These are phyloP conservation scores for Halichoerus grypus DNA, from an alignment of 2,113 vertebrate species.

Conservation along the genomic window DNA sequence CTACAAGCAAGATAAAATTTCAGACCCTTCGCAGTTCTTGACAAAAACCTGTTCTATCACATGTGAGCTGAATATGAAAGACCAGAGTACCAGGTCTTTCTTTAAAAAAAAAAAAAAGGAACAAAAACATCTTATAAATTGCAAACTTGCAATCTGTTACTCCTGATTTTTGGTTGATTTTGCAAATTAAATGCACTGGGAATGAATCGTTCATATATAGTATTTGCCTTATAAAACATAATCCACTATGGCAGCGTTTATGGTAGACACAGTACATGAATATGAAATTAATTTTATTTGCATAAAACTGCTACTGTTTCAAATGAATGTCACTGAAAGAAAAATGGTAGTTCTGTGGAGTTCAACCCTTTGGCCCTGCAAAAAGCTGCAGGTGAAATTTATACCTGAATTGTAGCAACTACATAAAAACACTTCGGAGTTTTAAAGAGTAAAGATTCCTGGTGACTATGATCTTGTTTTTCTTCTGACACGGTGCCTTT, in stretches of 20 bases:
- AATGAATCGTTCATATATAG: conserved; percentile 78
- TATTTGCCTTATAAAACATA: conserved; percentile 82
- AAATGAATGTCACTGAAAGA: conserved; percentile 65
- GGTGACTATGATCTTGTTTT: conserved; percentile 41
- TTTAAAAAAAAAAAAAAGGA: conserved; percentile 66
- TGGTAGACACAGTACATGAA: conserved; percentile 80
- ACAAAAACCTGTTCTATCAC: conserved; percentile 76
- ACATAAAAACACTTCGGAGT: neutral
- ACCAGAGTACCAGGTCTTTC: conserved; percentile 68
- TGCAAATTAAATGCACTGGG: conserved; percentile 82
- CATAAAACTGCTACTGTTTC: conserved; percentile 71
- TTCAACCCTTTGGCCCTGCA: neutral
- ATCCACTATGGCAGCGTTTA: conserved; percentile 79
- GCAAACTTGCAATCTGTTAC: conserved; percentile 82
- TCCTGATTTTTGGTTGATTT: conserved; percentile 85
- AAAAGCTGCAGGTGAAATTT: conserved; percentile 7
- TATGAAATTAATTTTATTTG: conserved; percentile 83
- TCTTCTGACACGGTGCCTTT: neutral
- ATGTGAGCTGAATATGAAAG: conserved; percentile 74
- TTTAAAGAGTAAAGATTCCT: conserved; percentile 24
- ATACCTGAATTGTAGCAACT: conserved; percentile 52
- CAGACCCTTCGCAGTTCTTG: conserved; percentile 31
- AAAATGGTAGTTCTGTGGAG: conserved; percentile 46
- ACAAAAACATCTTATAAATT: conserved; percentile 73
- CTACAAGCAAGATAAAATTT: neutral